Evolutionary conservation across 2,888 invertebrate genomes (phyloP), one percentile per base, ranked within the genome.

Genomic region (Auanema sp.): DNA sequence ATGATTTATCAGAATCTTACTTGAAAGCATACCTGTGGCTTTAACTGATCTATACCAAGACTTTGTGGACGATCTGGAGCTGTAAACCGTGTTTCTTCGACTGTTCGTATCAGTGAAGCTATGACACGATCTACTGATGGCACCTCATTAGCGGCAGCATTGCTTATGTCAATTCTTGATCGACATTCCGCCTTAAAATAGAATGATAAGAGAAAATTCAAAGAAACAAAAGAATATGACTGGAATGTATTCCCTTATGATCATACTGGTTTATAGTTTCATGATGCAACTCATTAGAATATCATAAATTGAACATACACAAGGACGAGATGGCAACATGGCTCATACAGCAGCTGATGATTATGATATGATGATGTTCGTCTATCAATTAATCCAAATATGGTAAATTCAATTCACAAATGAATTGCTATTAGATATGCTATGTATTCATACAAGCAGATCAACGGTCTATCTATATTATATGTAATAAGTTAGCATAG

Each of bases 181-280:
- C 67, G 56, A 54, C 64, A 59, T 57, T 67, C 64, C 42, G 60
- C 64, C 67, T 64, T 47, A 44, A 67, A 64, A 33, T 33, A 33
- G 33, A 33, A 33, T 5, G 8, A 33, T 33, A 33, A 33, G 33
- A 33, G 33, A 33, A 33, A 5, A 33, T 33, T 33, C 33, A 33
- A 33, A 33, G 33, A 33, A 33, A 33, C 33, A 33, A 33, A 33
- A 33, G 33, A 33, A 33, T 33, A 8, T 33, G 33, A 33, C 3
- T 33, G 33, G 8, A 33, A 5, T 3, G 33, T 33, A 33, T 33
- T 33, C 8, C 33, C 33, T 33, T 33, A 33, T 33, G 33, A 33
- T 33, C 33, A 33, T 33, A 33, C 33, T 33, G 33, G 33, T 33
- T 33, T 33, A 5, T 33, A 33, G 33, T 33, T 3, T 33, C 33